Percentiles rank a stretch among this genome's conserved stretches.
Conservation (phyloP, 1,140 invertebrate genomes). For the Ruditapes philippinarum region DNA sequence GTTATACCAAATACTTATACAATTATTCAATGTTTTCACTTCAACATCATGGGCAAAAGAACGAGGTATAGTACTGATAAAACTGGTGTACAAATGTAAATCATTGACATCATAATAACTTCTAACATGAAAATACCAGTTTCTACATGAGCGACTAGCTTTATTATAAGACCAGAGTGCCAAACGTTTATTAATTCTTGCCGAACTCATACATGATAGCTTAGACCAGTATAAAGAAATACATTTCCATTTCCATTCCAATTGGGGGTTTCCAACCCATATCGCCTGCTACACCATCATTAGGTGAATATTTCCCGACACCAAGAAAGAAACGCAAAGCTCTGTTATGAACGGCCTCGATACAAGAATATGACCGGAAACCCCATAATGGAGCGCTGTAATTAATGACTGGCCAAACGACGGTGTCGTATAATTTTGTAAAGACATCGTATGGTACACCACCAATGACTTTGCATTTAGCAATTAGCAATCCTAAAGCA, state of each 20-base stretch:
- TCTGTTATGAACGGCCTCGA: slow-evolving; percentile 28
- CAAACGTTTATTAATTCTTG: background rate
- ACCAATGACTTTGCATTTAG: slow-evolving; percentile 10
- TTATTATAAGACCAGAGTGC: no score
- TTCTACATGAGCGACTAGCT: no score
- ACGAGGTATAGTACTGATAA: no score
- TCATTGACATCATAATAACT: background rate
- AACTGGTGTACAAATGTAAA: background rate
- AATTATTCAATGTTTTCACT: no score
- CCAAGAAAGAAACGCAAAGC: slow-evolving; percentile 31
- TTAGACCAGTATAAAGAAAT: background rate
- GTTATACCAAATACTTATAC: background rate
- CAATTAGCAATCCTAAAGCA: background rate
- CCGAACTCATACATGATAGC: background rate
- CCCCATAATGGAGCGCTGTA: slow-evolving; percentile 31
- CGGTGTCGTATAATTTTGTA: slow-evolving; percentile 27
- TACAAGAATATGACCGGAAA: background rate
- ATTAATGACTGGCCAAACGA: slow-evolving; percentile 45
- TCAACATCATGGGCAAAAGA: no score
- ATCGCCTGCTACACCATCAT: background rate
- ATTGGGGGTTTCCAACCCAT: background rate
- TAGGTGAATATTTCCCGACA: background rate
- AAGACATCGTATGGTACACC: background rate
- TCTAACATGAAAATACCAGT: background rate
- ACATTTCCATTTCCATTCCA: background rate